Evolutionary conservation across 2,888 invertebrate species (phyloP).

Genomic region (Myathropa florea): DNA sequence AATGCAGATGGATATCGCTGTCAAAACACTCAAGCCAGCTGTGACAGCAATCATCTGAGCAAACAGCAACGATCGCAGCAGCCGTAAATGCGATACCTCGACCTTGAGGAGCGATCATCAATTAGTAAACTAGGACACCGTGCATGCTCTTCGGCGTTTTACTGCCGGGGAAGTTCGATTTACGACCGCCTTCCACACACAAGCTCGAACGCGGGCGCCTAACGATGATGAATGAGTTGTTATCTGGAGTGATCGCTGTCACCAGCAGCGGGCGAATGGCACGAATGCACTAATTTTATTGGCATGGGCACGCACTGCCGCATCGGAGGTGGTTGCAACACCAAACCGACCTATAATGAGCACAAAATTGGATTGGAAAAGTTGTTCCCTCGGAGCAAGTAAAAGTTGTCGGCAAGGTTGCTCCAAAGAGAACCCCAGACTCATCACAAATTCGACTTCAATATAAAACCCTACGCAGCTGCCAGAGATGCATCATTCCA

Average conservation of each 20-base stretch:
- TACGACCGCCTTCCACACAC: background rate
- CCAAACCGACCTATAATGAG: background rate
- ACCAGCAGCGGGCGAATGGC: background rate
- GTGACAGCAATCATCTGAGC: background rate
- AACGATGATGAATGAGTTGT: background rate
- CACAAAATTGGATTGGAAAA: background rate
- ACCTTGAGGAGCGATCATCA: background rate
- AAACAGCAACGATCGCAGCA: background rate
- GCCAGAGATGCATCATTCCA: constrained; percentile 7
- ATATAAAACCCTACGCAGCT: constrained; percentile 14
- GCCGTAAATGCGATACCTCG: background rate
- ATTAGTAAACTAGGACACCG: background rate
- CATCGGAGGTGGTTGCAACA: background rate
- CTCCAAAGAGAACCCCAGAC: background rate
- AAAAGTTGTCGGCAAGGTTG: constrained; percentile 9
- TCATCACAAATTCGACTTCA: background rate
- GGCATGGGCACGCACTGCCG: background rate
- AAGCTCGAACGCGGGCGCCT: background rate
- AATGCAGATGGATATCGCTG: background rate
- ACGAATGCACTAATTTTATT: background rate
- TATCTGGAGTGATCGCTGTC: background rate
- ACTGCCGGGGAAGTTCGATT: background rate
- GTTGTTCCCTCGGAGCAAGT: background rate
- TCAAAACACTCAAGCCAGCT: background rate
- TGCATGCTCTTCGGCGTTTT: background rate